Percentiles rank a stretch among this genome's conserved stretches.
Evolutionary conservation across 2,888 invertebrate genomes (phyloP).

Genomic region (Eristalinus sepulchralis): DNA sequence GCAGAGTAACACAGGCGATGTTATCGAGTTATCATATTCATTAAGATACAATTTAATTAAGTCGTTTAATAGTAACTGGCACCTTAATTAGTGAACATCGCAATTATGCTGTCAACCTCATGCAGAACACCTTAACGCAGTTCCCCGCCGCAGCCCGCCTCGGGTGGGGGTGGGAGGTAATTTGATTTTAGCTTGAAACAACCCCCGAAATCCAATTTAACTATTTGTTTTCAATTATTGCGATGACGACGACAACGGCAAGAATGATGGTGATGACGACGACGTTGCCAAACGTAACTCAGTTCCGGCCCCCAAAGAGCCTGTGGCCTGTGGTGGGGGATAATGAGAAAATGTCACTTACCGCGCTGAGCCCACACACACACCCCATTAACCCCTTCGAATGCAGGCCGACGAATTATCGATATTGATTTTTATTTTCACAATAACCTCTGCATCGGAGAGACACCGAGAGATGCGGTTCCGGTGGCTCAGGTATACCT

Average conservation of each 20-base stretch:
- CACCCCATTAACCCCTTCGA: conserved; percentile 1
- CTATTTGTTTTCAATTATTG: conserved; percentile 66
- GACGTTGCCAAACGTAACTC: conserved; percentile 8
- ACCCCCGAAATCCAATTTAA: conserved; percentile 53
- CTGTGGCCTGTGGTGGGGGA: neutral
- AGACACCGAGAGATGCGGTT: neutral
- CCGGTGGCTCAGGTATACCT: neutral
- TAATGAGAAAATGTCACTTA: conserved; percentile 45
- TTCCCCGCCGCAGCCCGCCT: neutral
- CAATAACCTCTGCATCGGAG: neutral
- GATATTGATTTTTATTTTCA: conserved; percentile 49
- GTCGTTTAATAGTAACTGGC: conserved; percentile 35
- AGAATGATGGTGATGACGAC: conserved; percentile 3
- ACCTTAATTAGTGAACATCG: conserved; percentile 50
- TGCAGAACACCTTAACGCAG: conserved; percentile 1
- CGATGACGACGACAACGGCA: conserved; percentile 25
- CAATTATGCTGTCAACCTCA: conserved; percentile 33
- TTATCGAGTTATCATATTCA: conserved; percentile 34
- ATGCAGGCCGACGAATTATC: conserved; percentile 23
- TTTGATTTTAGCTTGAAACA: conserved; percentile 26
- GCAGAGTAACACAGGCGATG: conserved; percentile 22
- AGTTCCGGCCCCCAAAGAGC: neutral
- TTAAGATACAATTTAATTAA: conserved; percentile 45
- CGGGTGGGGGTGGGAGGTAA: neutral
- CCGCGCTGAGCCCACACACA: neutral